These are phyloP conservation scores for Iselma pallidipennis DNA, from an alignment of 2,888 invertebrate genomes.

Conservation along the genomic window DNA sequence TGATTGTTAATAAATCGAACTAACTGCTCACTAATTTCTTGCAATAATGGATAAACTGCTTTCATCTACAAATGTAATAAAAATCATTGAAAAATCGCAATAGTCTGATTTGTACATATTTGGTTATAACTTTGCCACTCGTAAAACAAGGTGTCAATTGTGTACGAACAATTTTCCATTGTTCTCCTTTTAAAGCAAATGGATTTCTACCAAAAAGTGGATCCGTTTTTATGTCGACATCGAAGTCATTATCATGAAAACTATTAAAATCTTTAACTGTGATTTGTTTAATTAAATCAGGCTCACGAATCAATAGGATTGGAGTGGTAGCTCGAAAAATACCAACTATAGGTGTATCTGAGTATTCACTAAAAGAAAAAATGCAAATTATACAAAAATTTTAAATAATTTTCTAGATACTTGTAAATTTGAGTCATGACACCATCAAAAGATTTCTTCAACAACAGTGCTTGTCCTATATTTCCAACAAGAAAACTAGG, in stretches of 20 bases:
- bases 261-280: conserved; percentile 46
- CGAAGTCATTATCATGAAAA: conserved; percentile 52
- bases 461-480: conserved; percentile 33
- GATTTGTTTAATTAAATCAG: conserved; percentile 47
- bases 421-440: conserved; percentile 41
- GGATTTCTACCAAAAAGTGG: conserved; percentile 57
- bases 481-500: conserved; percentile 47
- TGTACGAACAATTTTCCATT: conserved; percentile 58
- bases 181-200: conserved; percentile 55
- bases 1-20: conserved; percentile 51
- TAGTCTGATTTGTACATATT: conserved; percentile 20
- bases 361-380: conserved; percentile 9
- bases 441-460: conserved; percentile 36
- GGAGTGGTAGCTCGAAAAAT: conserved; percentile 44
- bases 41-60: conserved; percentile 57
- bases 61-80: conserved; percentile 49
- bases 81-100: neutral
- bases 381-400: neutral
- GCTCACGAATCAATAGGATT: conserved; percentile 44
- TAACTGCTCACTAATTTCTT: conserved; percentile 54
- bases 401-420: conserved; percentile 17
- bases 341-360: conserved; percentile 9
- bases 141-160: conserved; percentile 60
- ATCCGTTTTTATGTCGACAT: conserved; percentile 53
- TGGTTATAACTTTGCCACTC: conserved; percentile 51